Conservation (phyloP, 1,140 invertebrate species). For the Bombyx mori region ASM3026992v2 NC_085116.1:16329001-16329500, state of each 20-base stretch:
- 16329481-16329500: conserved; percentile 46
- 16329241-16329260: neutral
- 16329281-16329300: neutral
- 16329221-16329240: neutral
- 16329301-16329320: conserved; percentile 10
- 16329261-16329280: no score
- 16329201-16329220: neutral
- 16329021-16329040: conserved; percentile 42
- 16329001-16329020: conserved; percentile 44
- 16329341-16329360: conserved; percentile 38
- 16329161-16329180: no score
- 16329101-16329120: conserved; percentile 20
- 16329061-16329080: conserved; percentile 20
- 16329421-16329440: conserved; percentile 23
- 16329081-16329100: conserved; percentile 29
- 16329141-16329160: no score
- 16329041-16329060: conserved; percentile 26
- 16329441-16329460: conserved; percentile 56
- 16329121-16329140: no score
- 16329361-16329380: conserved; percentile 42
- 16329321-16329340: conserved; percentile 52
- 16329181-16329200: neutral
- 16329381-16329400: conserved; percentile 47
- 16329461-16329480: conserved; percentile 31
- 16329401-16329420: conserved; percentile 40